These are phyloP conservation scores for Phymatocera aterrima DNA, from an alignment of 2,888 invertebrate genomes.

Conservation along the genomic window DNA sequence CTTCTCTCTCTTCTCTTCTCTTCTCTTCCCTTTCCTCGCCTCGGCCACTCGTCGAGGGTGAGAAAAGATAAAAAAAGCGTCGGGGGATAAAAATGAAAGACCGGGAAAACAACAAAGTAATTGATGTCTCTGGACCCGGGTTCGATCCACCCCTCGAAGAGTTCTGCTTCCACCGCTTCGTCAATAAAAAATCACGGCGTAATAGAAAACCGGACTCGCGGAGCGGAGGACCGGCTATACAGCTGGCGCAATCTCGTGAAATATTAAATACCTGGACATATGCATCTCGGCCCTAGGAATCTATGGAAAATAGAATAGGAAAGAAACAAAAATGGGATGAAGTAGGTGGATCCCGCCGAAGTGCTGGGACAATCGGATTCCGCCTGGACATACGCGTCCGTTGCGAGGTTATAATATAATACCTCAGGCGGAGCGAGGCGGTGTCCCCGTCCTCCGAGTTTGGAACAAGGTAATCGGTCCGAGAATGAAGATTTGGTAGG, in stretches of 20 bases:
- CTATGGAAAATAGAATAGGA: background rate
- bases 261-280: slow-evolving; percentile 65
- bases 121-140: slow-evolving; percentile 66
- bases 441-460: background rate
- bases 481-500: slow-evolving; percentile 30
- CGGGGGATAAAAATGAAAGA: background rate
- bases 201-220: slow-evolving; percentile 64
- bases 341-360: background rate
- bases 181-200: slow-evolving; percentile 74
- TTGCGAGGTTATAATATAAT: background rate
- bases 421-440: no score
- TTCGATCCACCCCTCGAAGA: slow-evolving; percentile 47
- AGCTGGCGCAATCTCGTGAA: slow-evolving; percentile 59
- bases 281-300: background rate
- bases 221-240: background rate
- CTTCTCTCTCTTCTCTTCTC: background rate
- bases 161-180: slow-evolving; percentile 71
- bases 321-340: slow-evolving; percentile 38
- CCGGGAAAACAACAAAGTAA: slow-evolving; percentile 70
- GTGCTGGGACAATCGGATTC: background rate
- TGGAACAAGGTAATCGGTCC: background rate
- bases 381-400: background rate
- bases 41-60: background rate
- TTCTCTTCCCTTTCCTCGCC: background rate
- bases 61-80: no score